Base-by-base conservation (phyloP, 1,140 invertebrate species). In the Orius insidiosus region DNA sequence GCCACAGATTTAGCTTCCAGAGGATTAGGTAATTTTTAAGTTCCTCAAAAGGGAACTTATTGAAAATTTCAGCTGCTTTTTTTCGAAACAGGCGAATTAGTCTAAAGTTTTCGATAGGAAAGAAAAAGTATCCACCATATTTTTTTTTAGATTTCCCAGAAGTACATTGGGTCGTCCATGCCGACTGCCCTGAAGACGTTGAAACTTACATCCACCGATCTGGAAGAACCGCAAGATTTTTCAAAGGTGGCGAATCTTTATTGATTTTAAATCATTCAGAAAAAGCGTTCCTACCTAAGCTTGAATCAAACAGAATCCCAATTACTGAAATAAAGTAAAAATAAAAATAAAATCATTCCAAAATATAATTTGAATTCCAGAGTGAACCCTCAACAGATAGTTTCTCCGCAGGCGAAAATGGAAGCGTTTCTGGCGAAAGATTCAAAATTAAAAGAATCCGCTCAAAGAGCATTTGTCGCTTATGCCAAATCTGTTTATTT, bases 111-210 rank as follows among this genome's bases (percentile, higher is more conserved):
- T n/a, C n/a, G n/a, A n/a, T n/a, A n/a, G n/a, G n/a, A n/a, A n/a
- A n/a, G n/a, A n/a, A n/a, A n/a, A n/a, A n/a, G n/a, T n/a, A n/a
- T n/a, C n/a, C n/a, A n/a, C n/a, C n/a, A n/a, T n/a, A n/a, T n/a
- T n/a, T n/a, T n/a, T n/a, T n/a, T n/a, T n/a, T n/a, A 65, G 95
- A 99, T 69, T 97, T 99, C 64, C 89, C 92, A 10, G 69, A 71
- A 46, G 85, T 99, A 0, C 80, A 98, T 67, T 99, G 95, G 94
- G 94, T 99, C 7, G 68, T 98, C 34, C 95, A 99, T 62, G 69
- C 90, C 58, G 95, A 99, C 63, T 98, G 93, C 67, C 94, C 95
- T 3, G 89, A 96, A 68, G 84, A 94, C 71, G 78, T 80, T 2
- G 85, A 85, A 47, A 88, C 90, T 2, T 99, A 99, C 55, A 94